A percentile compares a stretch with the other conserved stretches of the same genome.
phyloP scores from a whole-genome alignment of 2,888 invertebrate species.

The Melieria crassipennis region DNA sequence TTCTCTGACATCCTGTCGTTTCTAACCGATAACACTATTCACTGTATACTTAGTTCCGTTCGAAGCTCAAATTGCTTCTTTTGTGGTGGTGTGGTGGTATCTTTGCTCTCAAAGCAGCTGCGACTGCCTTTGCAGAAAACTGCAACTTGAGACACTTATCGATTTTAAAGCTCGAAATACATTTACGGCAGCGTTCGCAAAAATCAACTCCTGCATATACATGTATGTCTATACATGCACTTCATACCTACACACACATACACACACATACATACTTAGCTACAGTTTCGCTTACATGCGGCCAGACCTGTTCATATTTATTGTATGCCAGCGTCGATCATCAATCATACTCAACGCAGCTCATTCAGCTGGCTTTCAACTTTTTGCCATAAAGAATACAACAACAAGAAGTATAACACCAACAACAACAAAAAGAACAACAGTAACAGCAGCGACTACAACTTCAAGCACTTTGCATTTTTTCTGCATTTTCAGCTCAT shows the following conservation, averaged over 20 bases:
- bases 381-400: background rate
- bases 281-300: background rate
- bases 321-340: slow-evolving; percentile 4
- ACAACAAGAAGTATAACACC: background rate
- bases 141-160: too few species aligned
- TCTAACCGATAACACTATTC: too few species aligned
- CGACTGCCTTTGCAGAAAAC: too few species aligned
- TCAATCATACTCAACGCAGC: slow-evolving; percentile 15
- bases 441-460: slow-evolving; percentile 39
- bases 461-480: slow-evolving; percentile 2
- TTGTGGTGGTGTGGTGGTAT: too few species aligned
- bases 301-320: background rate
- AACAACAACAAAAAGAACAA: slow-evolving; percentile 35
- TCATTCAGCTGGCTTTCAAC: too few species aligned
- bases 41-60: too few species aligned
- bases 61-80: too few species aligned
- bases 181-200: too few species aligned
- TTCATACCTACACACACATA: background rate
- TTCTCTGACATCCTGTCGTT: too few species aligned
- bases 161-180: too few species aligned
- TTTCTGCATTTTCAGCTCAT: slow-evolving; percentile 10
- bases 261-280: background rate
- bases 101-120: too few species aligned
- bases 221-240: background rate
- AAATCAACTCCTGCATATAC: background rate